Evolutionary conservation across 2,888 invertebrate species (phyloP).

Genomic region (Diloba caeruleocephala): DNA sequence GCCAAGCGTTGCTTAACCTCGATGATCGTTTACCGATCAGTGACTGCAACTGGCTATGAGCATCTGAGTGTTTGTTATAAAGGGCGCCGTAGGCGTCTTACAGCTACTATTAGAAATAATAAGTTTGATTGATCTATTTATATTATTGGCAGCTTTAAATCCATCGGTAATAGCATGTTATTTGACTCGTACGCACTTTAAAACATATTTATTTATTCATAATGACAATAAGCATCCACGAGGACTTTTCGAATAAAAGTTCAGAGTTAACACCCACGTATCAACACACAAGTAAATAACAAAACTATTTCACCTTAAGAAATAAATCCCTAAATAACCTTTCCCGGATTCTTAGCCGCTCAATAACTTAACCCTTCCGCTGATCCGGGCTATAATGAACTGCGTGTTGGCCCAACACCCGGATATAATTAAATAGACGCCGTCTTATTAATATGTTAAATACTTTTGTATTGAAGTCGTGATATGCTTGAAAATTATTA

Average conservation of each 20-base stretch:
- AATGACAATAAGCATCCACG: background rate
- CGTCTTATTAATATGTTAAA: conserved; percentile 55
- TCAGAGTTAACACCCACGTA: conserved; percentile 10
- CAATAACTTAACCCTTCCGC: conserved; percentile 76
- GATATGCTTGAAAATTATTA: conserved; percentile 33
- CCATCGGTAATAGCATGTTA: too few relatives aligned
- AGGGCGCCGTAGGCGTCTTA: too few relatives aligned
- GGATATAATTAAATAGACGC: conserved; percentile 66
- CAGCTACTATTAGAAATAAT: too few relatives aligned
- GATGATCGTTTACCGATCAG: too few relatives aligned
- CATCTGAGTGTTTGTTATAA: too few relatives aligned
- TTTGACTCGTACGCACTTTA: too few relatives aligned
- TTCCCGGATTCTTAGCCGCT: conserved; percentile 60
- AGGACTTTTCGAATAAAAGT: background rate
- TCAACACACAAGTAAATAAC: conserved; percentile 35
- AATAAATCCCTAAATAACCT: conserved; percentile 56
- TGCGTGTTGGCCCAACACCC: conserved; percentile 56
- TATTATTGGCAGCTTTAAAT: too few relatives aligned
- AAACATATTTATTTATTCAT: too few relatives aligned
- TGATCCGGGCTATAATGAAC: conserved; percentile 82
- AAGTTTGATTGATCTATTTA: too few relatives aligned
- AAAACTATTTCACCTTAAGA: conserved; percentile 46
- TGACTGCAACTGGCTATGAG: too few relatives aligned
- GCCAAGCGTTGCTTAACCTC: too few relatives aligned
- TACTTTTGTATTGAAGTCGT: conserved; percentile 47